Evolutionary conservation across 2,797 vertebrate genomes (phyloP).

Genomic region (Vespertilio murinus): DNA sequence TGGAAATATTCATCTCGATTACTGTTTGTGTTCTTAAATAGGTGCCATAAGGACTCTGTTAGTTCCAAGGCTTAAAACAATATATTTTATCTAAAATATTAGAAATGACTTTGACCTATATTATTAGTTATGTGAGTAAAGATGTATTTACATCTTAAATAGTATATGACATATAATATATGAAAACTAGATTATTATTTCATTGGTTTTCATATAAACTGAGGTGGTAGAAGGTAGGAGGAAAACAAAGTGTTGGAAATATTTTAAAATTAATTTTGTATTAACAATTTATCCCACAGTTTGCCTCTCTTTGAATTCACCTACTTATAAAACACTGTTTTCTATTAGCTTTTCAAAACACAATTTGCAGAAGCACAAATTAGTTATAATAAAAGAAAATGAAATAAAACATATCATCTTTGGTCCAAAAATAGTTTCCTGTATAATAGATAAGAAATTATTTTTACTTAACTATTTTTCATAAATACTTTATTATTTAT

Average conservation of each 20-base stretch:
- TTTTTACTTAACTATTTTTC: background rate
- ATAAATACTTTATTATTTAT: background rate
- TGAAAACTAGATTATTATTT: background rate
- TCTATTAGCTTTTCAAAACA: background rate
- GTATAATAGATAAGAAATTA: background rate
- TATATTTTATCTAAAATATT: background rate
- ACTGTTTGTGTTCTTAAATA: background rate
- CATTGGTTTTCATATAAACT: background rate
- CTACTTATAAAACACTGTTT: background rate
- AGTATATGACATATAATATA: background rate
- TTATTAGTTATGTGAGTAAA: background rate
- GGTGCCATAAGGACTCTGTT: background rate
- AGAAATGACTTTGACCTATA: background rate
- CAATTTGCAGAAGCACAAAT: background rate
- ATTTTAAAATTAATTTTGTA: background rate
- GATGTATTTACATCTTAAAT: background rate
- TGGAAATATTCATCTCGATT: background rate
- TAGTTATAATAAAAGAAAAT: background rate
- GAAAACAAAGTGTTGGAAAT: background rate
- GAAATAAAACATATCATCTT: background rate
- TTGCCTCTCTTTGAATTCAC: background rate
- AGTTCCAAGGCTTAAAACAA: background rate
- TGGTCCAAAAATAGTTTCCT: background rate
- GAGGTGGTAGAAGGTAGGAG: background rate
- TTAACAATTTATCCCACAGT: background rate